Percentiles rank a stretch among this genome's conserved stretches.
These are phyloP conservation scores for Temnothorax rugatulus DNA, from an alignment of 2,888 invertebrate species.

Conservation along the genomic window DNA sequence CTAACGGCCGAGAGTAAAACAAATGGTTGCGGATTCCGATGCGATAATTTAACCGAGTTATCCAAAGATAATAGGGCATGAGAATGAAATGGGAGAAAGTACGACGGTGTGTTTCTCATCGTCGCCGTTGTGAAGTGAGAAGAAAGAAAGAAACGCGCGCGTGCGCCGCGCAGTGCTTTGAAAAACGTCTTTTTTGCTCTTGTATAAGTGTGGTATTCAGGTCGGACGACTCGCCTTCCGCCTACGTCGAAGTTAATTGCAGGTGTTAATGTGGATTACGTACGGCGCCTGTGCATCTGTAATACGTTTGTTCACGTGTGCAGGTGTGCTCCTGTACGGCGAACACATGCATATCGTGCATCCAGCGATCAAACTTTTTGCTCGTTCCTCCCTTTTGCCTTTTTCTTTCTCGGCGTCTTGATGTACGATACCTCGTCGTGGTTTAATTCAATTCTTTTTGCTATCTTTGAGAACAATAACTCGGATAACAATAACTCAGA, in stretches of 20 bases:
- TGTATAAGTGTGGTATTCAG: constrained; percentile 62
- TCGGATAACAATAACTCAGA: background rate
- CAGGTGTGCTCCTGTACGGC: background rate
- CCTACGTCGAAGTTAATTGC: constrained; percentile 78
- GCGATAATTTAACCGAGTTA: background rate
- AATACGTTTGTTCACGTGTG: constrained; percentile 5
- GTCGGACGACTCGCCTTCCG: constrained; percentile 70
- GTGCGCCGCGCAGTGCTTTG: background rate
- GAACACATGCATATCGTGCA: constrained; percentile 50
- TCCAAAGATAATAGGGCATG: background rate
- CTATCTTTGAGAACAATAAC: constrained; percentile 13
- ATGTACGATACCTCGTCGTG: background rate
- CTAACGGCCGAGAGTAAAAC: background rate
- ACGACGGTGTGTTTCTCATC: constrained; percentile 10
- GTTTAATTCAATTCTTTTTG: constrained; percentile 15
- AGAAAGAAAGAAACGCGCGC: constrained; percentile 22
- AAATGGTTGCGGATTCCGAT: background rate
- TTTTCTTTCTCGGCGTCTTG: background rate
- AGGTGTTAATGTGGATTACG: constrained; percentile 79
- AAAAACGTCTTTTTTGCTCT: constrained; percentile 47
- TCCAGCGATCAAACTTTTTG: constrained; percentile 60
- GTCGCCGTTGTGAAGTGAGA: background rate
- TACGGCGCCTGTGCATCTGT: constrained; percentile 9
- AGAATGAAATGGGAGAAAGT: background rate
- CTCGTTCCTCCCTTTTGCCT: background rate